Percentiles rank a stretch among this genome's conserved stretches.
Conservation (phyloP, 2,888 invertebrate genomes). For the Mimas tiliae region DNA sequence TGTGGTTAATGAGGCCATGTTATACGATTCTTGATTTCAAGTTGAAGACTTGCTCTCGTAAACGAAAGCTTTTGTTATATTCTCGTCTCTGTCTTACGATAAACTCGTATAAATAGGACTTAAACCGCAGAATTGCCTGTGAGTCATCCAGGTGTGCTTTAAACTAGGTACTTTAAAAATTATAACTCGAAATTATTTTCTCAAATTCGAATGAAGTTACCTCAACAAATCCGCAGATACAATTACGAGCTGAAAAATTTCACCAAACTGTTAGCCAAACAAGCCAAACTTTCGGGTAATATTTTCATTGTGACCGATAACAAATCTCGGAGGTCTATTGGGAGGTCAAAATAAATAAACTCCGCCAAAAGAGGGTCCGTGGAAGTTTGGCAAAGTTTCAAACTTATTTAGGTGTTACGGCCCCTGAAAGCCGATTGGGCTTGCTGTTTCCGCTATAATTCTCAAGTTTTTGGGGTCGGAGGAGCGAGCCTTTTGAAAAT, state of each 20-base stretch:
- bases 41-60: too few species aligned
- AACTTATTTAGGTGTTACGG: conserved; percentile 39
- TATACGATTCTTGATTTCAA: too few species aligned
- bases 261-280: conserved; percentile 27
- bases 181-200: background rate
- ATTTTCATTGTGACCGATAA: conserved; percentile 47
- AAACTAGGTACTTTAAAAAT: too few species aligned
- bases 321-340: conserved; percentile 43
- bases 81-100: too few species aligned
- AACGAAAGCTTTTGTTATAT: too few species aligned
- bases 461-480: conserved; percentile 22
- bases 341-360: conserved; percentile 49
- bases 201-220: conserved; percentile 10
- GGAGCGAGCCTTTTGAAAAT: conserved; percentile 24
- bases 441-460: conserved; percentile 29
- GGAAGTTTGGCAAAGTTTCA: conserved; percentile 35
- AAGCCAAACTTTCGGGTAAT: conserved; percentile 43
- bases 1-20: too few species aligned
- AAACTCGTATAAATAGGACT: background rate
- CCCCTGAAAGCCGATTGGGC: conserved; percentile 30
- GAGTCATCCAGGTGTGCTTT: background rate
- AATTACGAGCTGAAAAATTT: conserved; percentile 20
- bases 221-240: conserved; percentile 17
- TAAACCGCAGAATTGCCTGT: background rate
- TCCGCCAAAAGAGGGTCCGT: conserved; percentile 40